A percentile compares a stretch with the other conserved stretches of the same genome.
These are phyloP conservation scores for Cathartes aura DNA, from an alignment of 2,113 vertebrate species.

Conservation along the genomic window DNA sequence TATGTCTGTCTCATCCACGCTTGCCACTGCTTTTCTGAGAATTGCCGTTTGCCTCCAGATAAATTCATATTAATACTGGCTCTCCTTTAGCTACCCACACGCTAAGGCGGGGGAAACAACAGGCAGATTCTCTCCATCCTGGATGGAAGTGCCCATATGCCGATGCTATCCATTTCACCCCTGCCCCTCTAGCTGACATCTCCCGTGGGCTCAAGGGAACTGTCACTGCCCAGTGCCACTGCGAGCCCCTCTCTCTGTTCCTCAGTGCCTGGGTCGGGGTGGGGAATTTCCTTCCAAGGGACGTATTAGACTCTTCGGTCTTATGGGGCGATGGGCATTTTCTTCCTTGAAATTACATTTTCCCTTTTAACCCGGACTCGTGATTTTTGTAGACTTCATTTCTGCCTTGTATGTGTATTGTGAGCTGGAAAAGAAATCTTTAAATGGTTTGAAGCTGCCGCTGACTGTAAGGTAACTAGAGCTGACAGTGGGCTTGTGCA, in stretches of 20 bases:
- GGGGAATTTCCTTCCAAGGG: not conserved
- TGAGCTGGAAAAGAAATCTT: not conserved
- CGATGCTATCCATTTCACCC: not conserved
- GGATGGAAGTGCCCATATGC: not conserved
- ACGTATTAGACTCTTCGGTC: not conserved
- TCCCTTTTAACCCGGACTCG: not conserved
- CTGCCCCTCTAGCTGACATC: not conserved
- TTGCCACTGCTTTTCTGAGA: not conserved
- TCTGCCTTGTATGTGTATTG: not conserved
- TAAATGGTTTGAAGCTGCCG: not conserved
- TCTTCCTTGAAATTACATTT: not conserved
- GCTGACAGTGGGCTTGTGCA: not conserved
- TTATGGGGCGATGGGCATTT: not conserved
- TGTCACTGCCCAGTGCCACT: not conserved
- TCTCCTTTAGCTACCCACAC: not conserved
- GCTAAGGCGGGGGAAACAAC: not conserved
- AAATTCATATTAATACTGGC: not conserved
- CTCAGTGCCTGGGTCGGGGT: not conserved
- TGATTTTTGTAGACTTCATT: not conserved
- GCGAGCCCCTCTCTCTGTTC: not conserved
- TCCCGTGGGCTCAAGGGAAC: not conserved
- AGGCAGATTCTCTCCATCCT: not conserved
- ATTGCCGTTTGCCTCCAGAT: not conserved
- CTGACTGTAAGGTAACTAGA: not conserved
- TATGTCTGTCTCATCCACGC: not conserved